Evolutionary conservation across 2,797 vertebrate genomes (phyloP).

Genomic region (Ptychadena robeensis): DNA sequence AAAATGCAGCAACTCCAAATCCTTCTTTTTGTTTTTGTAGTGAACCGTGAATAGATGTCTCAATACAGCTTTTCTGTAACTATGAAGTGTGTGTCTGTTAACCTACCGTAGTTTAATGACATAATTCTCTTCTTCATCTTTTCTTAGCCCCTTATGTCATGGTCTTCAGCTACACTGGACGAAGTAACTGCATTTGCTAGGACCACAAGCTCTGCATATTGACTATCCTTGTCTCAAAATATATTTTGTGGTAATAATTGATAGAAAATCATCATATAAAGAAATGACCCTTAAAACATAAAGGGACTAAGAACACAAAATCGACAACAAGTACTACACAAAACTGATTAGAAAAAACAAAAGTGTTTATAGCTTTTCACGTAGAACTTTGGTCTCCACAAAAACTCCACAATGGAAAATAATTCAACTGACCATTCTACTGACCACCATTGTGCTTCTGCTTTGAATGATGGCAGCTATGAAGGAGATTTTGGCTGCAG

Average conservation of each 20-base stretch:
- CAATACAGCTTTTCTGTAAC: too few relatives aligned
- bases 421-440: constrained; percentile 72
- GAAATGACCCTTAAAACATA: background rate
- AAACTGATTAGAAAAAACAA: background rate
- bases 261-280: constrained; percentile 14
- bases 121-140: too few relatives aligned
- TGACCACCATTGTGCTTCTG: constrained; percentile 88
- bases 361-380: background rate
- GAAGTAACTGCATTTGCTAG: background rate
- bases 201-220: background rate
- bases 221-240: background rate
- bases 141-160: constrained; percentile 23
- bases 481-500: constrained; percentile 89
- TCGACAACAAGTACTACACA: background rate
- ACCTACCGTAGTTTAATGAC: too few relatives aligned
- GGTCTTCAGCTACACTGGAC: background rate
- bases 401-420: constrained; percentile 81
- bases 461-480: constrained; percentile 81
- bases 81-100: too few relatives aligned
- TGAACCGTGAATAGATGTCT: too few relatives aligned
- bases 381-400: background rate
- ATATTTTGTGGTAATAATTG: background rate
- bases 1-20: too few relatives aligned
- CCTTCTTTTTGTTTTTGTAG: too few relatives aligned
- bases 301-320: background rate